Evolutionary conservation across 2,797 vertebrate species (phyloP), one percentile per base, ranked within the genome.

Genomic region (Lophura swinhoii): DNA sequence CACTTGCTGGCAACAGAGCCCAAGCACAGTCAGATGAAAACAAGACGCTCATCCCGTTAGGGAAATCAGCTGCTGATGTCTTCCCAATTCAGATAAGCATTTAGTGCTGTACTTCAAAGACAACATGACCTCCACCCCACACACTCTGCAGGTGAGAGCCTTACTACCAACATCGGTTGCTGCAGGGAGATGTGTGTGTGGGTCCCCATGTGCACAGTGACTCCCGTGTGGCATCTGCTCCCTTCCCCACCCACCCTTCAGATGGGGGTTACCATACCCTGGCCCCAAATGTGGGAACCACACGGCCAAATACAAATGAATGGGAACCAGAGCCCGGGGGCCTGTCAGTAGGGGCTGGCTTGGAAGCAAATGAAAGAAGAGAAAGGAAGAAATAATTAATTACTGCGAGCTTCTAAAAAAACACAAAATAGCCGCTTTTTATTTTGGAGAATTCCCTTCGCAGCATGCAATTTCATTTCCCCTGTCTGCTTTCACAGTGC

Each of bases 381-480:
- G 59, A 53, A 48, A 29, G 29, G 35, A 51, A 69, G 7, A 78
- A 91, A 33, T 22, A 53, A 31, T 72, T 69, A 82, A 76, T 72
- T 87, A 43, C 12, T 46, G n/a, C 6, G 68, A 86, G 26, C 78
- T 66, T 74, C 7, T 77, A 51, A 87, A 87, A 87, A 88, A 80
- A 26, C 44, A 70, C 64, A 80, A 92, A 91, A 85, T 43, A 91
- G 86, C 70, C 80, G 41, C 71, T 43, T 41, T 46, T 88, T 93
- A 69, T 89, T 78, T 71, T 5, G 3, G 37, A 79, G 91, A 63
- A 88, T 51, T 80, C 55, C 67, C 68, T 82, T 48, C 94, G 87
- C 67, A 84, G 69, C 26, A 59, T 87, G 81, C 94, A 74, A 91
- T 79, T 95, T 83, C 70, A 90, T 93, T 96, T 91, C 53, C 84